These are phyloP conservation scores for Sphecodes monilicornis DNA, from an alignment of 2,888 invertebrate genomes.

Conservation along the genomic window DNA sequence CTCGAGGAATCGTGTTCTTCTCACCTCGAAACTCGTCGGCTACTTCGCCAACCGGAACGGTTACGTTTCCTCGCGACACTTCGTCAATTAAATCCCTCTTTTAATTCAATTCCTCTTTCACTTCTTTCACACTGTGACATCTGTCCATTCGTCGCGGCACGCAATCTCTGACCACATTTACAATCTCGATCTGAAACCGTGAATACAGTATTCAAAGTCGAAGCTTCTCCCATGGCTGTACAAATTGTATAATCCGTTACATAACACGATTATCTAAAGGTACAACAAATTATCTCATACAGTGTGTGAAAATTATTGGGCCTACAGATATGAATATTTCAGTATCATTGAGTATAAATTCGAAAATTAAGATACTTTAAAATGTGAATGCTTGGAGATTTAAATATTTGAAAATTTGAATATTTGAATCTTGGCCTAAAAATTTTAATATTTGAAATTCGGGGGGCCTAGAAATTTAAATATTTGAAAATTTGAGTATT, in stretches of 20 bases:
- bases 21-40: slow-evolving; percentile 5
- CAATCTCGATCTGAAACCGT: not conserved
- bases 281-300: not conserved
- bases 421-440: not conserved
- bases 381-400: not conserved
- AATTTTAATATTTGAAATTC: not conserved
- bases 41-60: slow-evolving; percentile 29
- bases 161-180: not conserved
- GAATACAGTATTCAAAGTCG: not conserved
- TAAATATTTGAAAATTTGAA: not conserved
- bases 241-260: not conserved
- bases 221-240: not conserved
- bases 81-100: slow-evolving; percentile 17
- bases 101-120: slow-evolving; percentile 16
- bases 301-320: too few species aligned
- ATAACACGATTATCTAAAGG: not conserved
- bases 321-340: too few species aligned
- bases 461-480: too few species aligned
- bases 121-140: not conserved
- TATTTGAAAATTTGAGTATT: not conserved
- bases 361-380: too few species aligned
- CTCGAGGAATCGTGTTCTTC: slow-evolving; percentile 29
- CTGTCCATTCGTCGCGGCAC: not conserved
- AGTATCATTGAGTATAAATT: too few species aligned
- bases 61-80: slow-evolving; percentile 5